A percentile compares a stretch with the other conserved stretches of the same genome.
Conservation (phyloP, 1,140 invertebrate species). For the Ruditapes philippinarum region DNA sequence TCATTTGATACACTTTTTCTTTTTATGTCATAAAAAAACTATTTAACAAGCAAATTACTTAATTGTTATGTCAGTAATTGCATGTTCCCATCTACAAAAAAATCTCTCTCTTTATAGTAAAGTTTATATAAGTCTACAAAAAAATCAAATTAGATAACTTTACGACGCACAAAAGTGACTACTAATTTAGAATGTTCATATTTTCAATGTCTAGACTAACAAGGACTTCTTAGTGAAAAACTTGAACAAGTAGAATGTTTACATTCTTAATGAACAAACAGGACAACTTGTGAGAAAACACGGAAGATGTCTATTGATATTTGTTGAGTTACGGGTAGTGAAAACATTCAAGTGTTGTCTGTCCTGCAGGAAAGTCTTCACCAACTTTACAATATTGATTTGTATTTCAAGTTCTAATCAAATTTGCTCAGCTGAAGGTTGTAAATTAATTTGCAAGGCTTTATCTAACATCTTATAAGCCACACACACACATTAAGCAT, state of each 20-base stretch:
- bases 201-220: not conserved
- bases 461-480: not conserved
- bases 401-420: conserved; percentile 22
- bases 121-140: too few relatives aligned
- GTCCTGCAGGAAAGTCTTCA: not conserved
- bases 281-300: not conserved
- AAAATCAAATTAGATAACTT: too few relatives aligned
- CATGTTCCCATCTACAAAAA: not conserved
- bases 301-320: not conserved
- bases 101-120: too few relatives aligned
- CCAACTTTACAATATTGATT: conserved; percentile 26
- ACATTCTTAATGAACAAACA: conserved; percentile 19
- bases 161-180: too few relatives aligned
- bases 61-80: not conserved
- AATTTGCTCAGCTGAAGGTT: conserved; percentile 55
- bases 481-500: not conserved
- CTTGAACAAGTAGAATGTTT: conserved; percentile 9
- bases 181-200: not conserved
- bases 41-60: not conserved
- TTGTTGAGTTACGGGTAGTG: not conserved
- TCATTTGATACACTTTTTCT: too few relatives aligned
- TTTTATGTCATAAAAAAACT: not conserved
- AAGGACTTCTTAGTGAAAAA: too few relatives aligned
- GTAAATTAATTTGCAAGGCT: conserved; percentile 27
- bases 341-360: not conserved